Evolutionary conservation across 2,113 vertebrate species (phyloP), one percentile per base, ranked within the genome.

Genomic region (Phaetusa simplex): DNA sequence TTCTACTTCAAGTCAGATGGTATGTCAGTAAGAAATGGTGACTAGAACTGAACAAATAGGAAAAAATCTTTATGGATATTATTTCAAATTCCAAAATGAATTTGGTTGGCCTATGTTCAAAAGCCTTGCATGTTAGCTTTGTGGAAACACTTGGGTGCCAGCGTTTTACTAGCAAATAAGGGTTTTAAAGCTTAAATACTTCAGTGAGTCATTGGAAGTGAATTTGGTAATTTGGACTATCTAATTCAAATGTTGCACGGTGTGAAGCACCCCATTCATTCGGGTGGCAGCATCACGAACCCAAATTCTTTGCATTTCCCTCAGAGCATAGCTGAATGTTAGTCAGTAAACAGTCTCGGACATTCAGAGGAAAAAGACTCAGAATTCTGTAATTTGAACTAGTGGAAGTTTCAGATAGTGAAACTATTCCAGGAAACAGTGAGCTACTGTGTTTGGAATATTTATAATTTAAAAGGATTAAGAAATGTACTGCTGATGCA

Each of bases 71-170:
- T 72, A 58, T 80, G 93, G 62, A 88, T 95, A 82, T 96, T 97
- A 89, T 95, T 97, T 89, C 70, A 80, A 72, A 94, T 95, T 91
- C 91, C 91, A 91, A 82, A 93, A 85, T 94, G 88, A 92, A 91
- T 95, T 92, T 90, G 58, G 13, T 88, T 95, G 96, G 91, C 89
- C 58, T 20, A 0, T 32, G 70, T 64, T 97, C 91, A 95, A 89
- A 87, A 89, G 61, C 66, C 45, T 95, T 1, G 2, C 61, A 38
- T 69, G 73, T 94, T 56, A 91, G 82, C 78, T 85, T 77, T 85
- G 62, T 88, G 95, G 82, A 91, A 96, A 77, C 79, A 80, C 84
- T 94, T 93, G 84, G 55, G 70, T 94, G 91, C 74, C 95, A 96
- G 50, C 3, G 1, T 95, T 95, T 96, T 95, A 91, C 84, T 90